A percentile compares a stretch with the other conserved stretches of the same genome.
Conservation (phyloP, 2,797 vertebrate genomes). For the Syndactyla subalaris region DNA sequence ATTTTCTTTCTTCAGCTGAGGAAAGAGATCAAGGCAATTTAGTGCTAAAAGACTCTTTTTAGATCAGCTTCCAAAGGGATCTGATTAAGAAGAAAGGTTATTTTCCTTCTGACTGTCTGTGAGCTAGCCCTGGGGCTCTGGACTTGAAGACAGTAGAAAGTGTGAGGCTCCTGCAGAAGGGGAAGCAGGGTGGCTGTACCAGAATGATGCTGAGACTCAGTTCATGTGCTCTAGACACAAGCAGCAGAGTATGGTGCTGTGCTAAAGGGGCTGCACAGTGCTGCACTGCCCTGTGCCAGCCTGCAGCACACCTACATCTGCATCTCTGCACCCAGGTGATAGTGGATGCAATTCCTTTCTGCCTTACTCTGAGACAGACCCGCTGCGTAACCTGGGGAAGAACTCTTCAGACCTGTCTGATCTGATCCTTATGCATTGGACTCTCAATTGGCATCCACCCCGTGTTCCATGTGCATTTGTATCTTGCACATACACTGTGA, state of each 20-base stretch:
- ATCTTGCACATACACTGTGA: not conserved
- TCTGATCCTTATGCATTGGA: not conserved
- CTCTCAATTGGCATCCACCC: not conserved
- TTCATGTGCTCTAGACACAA: not conserved
- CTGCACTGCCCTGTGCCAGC: not conserved
- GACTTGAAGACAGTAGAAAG: not conserved
- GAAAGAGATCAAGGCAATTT: constrained; percentile 8
- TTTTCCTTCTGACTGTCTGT: not conserved
- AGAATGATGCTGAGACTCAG: not conserved
- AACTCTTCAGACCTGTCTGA: not conserved
- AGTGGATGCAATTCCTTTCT: not conserved
- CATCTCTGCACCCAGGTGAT: not conserved
- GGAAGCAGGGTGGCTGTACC: not conserved
- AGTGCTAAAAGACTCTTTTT: not conserved
- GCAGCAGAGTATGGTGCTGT: not conserved
- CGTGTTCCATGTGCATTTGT: not conserved
- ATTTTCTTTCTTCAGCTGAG: not conserved
- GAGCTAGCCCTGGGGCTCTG: not conserved
- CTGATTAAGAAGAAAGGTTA: not conserved
- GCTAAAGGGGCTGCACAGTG: not conserved
- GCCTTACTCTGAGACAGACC: not conserved
- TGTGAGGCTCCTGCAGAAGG: not conserved
- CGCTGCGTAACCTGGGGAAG: not conserved
- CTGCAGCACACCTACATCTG: not conserved
- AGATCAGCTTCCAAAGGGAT: not conserved